phyloP scores from a whole-genome alignment of 1,140 invertebrate species.

The Lasaia peninsularis region DNA sequence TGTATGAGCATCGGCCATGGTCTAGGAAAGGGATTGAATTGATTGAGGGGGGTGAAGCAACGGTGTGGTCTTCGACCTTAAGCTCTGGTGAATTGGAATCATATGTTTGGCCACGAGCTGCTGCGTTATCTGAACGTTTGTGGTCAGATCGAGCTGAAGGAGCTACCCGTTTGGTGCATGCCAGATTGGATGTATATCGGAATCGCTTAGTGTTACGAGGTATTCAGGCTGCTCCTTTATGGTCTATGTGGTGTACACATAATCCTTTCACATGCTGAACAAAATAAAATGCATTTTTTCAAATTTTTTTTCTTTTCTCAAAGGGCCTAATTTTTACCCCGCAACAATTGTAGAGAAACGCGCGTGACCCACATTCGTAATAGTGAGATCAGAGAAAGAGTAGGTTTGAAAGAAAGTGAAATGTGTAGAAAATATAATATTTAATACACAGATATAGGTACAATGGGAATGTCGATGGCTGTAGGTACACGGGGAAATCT shows the following conservation, averaged over 20 bases:
- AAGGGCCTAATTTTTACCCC: too few relatives aligned
- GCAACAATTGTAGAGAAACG: too few relatives aligned
- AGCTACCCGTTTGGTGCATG: constrained; percentile 76
- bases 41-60: constrained; percentile 83
- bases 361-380: too few relatives aligned
- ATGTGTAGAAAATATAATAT: too few relatives aligned
- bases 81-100: constrained; percentile 78
- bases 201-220: constrained; percentile 80
- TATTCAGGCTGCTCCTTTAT: constrained; percentile 80
- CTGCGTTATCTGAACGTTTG: constrained; percentile 82
- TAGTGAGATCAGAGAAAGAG: too few relatives aligned
- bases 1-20: constrained; percentile 88
- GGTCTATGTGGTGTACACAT: constrained; percentile 85
- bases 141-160: constrained; percentile 58
- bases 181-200: constrained; percentile 80
- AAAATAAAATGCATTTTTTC: too few relatives aligned
- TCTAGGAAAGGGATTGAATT: constrained; percentile 43
- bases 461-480: too few relatives aligned
- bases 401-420: too few relatives aligned
- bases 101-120: constrained; percentile 82
- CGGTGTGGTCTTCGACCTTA: constrained; percentile 83
- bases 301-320: too few relatives aligned
- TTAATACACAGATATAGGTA: too few relatives aligned
- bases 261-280: constrained; percentile 72
- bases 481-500: too few relatives aligned